Percentiles rank a stretch among this genome's conserved stretches.
Evolutionary conservation across 2,797 vertebrate species (phyloP).

Genomic region (Myiothlypis coronata): DNA sequence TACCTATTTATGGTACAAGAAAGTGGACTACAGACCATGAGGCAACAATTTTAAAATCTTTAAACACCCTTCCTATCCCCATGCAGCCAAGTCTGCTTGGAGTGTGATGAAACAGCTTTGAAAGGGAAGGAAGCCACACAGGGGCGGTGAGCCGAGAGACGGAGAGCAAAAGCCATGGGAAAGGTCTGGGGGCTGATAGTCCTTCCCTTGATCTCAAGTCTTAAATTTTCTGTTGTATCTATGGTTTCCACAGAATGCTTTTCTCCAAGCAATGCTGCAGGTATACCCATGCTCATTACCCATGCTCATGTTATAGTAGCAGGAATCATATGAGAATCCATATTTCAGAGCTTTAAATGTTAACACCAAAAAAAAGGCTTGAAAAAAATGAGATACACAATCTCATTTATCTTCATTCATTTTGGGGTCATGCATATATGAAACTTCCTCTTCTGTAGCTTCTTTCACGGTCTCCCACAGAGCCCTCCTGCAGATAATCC

Average conservation of each 20-base stretch:
- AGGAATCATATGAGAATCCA: background rate
- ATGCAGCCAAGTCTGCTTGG: background rate
- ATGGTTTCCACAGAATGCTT: background rate
- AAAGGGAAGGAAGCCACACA: background rate
- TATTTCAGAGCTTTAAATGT: background rate
- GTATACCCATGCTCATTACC: background rate
- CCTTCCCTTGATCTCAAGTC: background rate
- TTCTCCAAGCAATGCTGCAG: background rate
- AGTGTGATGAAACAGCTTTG: background rate
- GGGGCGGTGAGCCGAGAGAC: rapidly evolving
- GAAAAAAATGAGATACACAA: background rate
- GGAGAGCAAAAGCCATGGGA: background rate
- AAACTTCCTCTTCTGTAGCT: background rate
- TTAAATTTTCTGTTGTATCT: background rate
- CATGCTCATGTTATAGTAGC: background rate
- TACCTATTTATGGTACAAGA: background rate
- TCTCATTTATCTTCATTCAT: background rate
- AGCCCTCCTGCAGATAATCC: background rate
- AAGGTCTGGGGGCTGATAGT: background rate
- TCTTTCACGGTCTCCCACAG: background rate
- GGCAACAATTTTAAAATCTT: background rate
- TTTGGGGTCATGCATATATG: background rate
- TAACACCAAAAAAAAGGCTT: background rate
- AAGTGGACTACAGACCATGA: background rate
- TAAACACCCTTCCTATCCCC: background rate